phyloP scores from a whole-genome alignment of 2,888 invertebrate genomes.

The Agonopterix subpropinquella region DNA sequence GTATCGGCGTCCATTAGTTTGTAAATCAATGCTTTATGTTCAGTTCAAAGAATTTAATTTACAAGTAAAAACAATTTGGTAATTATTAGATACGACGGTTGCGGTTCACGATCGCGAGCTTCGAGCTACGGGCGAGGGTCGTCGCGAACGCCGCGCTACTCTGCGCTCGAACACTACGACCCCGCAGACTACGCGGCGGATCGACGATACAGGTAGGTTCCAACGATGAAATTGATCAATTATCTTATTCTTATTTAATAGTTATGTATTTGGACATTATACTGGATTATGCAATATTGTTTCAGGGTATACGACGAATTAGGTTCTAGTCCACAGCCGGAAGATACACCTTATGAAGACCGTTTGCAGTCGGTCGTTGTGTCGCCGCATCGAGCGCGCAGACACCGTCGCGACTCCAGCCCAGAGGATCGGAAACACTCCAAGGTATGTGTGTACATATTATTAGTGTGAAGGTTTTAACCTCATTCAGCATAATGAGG shows the following conservation, averaged over 20 bases:
- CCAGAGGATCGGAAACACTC: conserved; percentile 78
- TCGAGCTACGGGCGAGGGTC: conserved; percentile 60
- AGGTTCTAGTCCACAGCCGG: conserved; percentile 82
- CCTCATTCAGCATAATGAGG: no score
- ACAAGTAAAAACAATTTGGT: no score
- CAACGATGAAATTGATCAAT: background rate
- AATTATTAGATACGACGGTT: conserved; percentile 43
- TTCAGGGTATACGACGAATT: conserved; percentile 64
- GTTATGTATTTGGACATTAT: background rate
- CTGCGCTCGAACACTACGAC: conserved; percentile 63
- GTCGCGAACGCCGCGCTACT: conserved; percentile 57
- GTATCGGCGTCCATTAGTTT: no score
- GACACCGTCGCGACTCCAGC: conserved; percentile 79
- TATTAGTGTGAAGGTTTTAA: no score
- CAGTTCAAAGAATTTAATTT: no score
- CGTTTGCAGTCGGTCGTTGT: conserved; percentile 73
- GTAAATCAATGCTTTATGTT: no score
- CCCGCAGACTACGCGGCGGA: conserved; percentile 66
- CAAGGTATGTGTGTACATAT: conserved; percentile 34
- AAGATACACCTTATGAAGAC: conserved; percentile 70
- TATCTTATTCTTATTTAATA: background rate
- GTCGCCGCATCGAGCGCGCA: conserved; percentile 59
- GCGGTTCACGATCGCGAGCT: conserved; percentile 66
- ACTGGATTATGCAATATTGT: background rate
- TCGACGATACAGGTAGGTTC: conserved; percentile 59